Conservation (phyloP, 2,113 vertebrate species). For the Seriola aureovittata region DNA sequence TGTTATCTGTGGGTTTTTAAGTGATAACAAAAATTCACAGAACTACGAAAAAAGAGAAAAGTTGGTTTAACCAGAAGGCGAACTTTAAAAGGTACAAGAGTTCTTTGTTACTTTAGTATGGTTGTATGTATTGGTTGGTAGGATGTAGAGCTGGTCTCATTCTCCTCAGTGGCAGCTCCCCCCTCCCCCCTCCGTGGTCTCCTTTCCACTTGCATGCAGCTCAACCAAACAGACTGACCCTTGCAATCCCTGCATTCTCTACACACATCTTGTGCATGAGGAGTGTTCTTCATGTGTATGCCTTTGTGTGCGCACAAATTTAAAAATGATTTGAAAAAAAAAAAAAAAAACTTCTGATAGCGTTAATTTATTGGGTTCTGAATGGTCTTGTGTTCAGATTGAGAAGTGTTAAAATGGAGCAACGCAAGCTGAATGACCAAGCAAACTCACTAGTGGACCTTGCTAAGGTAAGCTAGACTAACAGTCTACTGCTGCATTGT, state of each 20-base stretch:
- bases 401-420: constrained; percentile 99
- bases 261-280: constrained; percentile 85
- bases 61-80: constrained; percentile 16
- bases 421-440: constrained; percentile 99
- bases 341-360: constrained; percentile 45
- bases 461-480: constrained; percentile 93
- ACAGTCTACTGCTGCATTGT: constrained; percentile 72
- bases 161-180: constrained; percentile 47
- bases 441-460: constrained; percentile 99
- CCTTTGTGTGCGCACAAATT: constrained; percentile 88
- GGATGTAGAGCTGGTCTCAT: constrained; percentile 41
- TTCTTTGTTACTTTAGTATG: constrained; percentile 18
- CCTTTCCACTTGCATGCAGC: constrained; percentile 83
- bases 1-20: constrained; percentile 34
- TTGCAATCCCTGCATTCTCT: constrained; percentile 79
- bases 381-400: constrained; percentile 94
- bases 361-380: constrained; percentile 85
- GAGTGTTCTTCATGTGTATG: constrained; percentile 88
- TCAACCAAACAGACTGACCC: constrained; percentile 77
- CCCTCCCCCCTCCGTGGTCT: constrained; percentile 43
- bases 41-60: background rate
- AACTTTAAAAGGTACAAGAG: constrained; percentile 8
- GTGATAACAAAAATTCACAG: constrained; percentile 31
- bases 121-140: constrained; percentile 34
- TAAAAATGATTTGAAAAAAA: constrained; percentile 10